Percentiles rank a stretch among this genome's conserved stretches.
Conservation (phyloP, 1,140 invertebrate species). For the Euura lappo region DNA sequence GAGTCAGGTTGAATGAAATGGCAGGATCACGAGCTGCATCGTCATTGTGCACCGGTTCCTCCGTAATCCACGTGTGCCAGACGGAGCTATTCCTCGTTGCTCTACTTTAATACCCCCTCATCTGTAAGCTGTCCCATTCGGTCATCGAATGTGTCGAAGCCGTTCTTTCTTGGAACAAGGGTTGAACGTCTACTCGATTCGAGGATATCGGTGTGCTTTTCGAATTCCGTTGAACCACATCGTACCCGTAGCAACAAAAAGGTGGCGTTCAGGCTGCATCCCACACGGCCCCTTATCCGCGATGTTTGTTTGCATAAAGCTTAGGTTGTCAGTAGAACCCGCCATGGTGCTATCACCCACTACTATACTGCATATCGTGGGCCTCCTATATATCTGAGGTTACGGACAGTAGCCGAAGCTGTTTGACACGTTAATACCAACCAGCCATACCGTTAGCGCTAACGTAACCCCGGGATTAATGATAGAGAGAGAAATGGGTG, state of each 20-base stretch:
- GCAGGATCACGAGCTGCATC: slow-evolving; percentile 38
- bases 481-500: neutral
- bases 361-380: neutral
- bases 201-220: no score
- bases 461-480: slow-evolving; percentile 8
- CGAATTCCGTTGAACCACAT: no score
- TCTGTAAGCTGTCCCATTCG: no score
- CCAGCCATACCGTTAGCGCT: neutral
- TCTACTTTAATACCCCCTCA: no score
- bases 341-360: neutral
- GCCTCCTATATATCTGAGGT: slow-evolving; percentile 6
- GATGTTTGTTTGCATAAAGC: slow-evolving; percentile 11
- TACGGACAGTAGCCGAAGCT: slow-evolving; percentile 9
- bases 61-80: neutral
- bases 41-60: slow-evolving; percentile 35
- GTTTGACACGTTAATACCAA: slow-evolving; percentile 14
- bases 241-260: no score
- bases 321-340: slow-evolving; percentile 13
- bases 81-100: neutral
- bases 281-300: slow-evolving; percentile 3
- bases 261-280: neutral
- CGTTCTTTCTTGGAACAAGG: no score
- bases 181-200: no score
- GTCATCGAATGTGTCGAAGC: no score
- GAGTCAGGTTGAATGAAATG: slow-evolving; percentile 40